These are phyloP conservation scores for Furcifer pardalis DNA, from an alignment of 2,797 vertebrate genomes.

Conservation along the genomic window DNA sequence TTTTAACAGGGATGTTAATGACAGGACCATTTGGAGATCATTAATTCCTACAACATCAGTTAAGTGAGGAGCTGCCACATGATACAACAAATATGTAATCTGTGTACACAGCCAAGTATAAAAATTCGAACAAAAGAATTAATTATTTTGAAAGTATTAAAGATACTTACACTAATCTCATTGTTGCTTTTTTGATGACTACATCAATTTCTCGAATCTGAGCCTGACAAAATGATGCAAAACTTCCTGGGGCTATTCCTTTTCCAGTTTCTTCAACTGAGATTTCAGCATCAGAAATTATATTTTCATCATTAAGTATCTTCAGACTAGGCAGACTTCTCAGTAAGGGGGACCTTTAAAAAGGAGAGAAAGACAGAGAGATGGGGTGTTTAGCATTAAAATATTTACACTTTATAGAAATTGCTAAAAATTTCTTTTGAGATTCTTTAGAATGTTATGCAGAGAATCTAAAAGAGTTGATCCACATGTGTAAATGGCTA, in stretches of 20 bases:
- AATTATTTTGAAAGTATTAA: constrained; percentile 3
- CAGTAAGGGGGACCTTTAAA: constrained; percentile 78
- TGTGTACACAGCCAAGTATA: not conserved
- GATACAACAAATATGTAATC: not conserved
- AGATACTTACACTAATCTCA: constrained; percentile 73
- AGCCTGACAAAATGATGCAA: constrained; percentile 81
- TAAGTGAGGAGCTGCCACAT: not conserved
- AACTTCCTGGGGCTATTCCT: constrained; percentile 65
- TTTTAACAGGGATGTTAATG: too few species aligned
- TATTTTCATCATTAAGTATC: constrained; percentile 74
- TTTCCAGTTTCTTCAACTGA: constrained; percentile 53
- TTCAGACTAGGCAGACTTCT: constrained; percentile 77
- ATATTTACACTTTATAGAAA: not conserved
- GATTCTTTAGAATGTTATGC: not conserved
- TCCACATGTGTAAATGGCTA: not conserved
- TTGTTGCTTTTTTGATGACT: constrained; percentile 71
- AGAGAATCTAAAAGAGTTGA: not conserved
- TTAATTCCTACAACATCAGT: too few species aligned
- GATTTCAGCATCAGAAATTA: constrained; percentile 54
- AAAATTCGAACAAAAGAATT: not conserved
- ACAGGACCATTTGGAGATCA: too few species aligned
- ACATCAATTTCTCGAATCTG: constrained; percentile 80
- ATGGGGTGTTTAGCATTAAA: constrained; percentile 18
- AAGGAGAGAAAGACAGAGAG: constrained; percentile 23
- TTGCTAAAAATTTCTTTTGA: too few species aligned